Base-by-base conservation (phyloP, 2,113 vertebrate genomes). In the Pachycephala philippinensis region DNA sequence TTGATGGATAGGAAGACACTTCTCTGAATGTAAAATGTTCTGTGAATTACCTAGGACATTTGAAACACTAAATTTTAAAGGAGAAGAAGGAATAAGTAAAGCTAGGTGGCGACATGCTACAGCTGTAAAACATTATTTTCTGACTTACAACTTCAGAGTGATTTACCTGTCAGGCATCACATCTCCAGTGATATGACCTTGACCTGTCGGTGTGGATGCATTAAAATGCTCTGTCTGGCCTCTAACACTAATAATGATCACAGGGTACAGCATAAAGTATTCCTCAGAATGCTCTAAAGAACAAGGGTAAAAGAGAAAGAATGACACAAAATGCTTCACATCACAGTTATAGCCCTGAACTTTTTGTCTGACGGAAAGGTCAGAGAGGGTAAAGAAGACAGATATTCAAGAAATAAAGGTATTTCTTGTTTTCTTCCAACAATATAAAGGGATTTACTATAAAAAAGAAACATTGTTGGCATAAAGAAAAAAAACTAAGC, bases 241-340 rank as follows among this genome's bases (percentile, higher is more conserved):
- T 96, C 72, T 95, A 97, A 89, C 89, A 85, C 65, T 87, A 93
- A 82, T 89, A 94, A 84, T 71, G 89, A 91, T 90, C 89, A 95
- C 60, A 91, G 78, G 33, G 16, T 74, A 83, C 3, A 17, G 57
- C 57, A 82, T 69, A 83, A 97, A 85, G 77, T 39, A 75, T 87
- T 91, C 71, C 88, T 93, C 30, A 39, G 54, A 91, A 72, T 70
- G 63, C 66, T 91, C 45, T 87, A 54, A 90, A 94, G 84, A 91
- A 21, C 59, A 83, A 90, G 39, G 23, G 63, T 76, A 83, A 96
- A 94, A 85, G 54, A 91, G 28, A 71, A 89, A 91, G 66, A 89
- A 94, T 72, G 70, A 77, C 68, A 95, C 30, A 90, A 89, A 89
- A 87, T 74, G 54, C 6, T 94, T 91, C 84, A 91, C 53, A 86